Conservation (phyloP, 2,113 vertebrate genomes). For the Theropithecus gelada region DNA sequence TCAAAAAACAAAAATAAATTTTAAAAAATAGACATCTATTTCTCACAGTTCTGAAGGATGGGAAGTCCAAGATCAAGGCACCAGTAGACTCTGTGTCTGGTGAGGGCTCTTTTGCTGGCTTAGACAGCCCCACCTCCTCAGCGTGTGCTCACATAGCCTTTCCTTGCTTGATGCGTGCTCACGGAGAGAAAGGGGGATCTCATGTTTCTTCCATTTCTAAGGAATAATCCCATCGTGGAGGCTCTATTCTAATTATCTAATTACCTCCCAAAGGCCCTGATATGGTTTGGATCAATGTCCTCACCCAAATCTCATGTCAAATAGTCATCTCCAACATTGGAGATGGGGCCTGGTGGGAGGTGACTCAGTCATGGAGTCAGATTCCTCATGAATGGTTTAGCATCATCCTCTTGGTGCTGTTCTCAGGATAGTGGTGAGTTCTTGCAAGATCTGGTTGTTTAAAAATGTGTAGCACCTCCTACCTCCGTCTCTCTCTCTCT, state of each 20-base stretch:
- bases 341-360: too few relatives aligned
- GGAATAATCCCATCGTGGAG: not conserved
- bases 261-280: not conserved
- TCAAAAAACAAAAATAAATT: not conserved
- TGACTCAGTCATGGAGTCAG: too few relatives aligned
- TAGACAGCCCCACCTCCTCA: not conserved
- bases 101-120: not conserved
- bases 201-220: not conserved
- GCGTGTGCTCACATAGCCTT: rapidly evolving
- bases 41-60: not conserved
- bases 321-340: too few relatives aligned
- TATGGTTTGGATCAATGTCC: too few relatives aligned
- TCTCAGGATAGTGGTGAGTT: too few relatives aligned
- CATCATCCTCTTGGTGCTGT: too few relatives aligned
- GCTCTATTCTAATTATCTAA: not conserved
- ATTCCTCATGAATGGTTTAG: too few relatives aligned
- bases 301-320: too few relatives aligned
- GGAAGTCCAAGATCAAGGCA: not conserved
- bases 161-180: rapidly evolving
- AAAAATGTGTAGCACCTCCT: too few relatives aligned
- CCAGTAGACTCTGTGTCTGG: not conserved
- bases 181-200: not conserved
- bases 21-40: not conserved
- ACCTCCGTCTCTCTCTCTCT: too few relatives aligned
- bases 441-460: too few relatives aligned